Evolutionary conservation across 1,140 invertebrate genomes (phyloP).

Genomic region (Tetramorium simillimum): DNA sequence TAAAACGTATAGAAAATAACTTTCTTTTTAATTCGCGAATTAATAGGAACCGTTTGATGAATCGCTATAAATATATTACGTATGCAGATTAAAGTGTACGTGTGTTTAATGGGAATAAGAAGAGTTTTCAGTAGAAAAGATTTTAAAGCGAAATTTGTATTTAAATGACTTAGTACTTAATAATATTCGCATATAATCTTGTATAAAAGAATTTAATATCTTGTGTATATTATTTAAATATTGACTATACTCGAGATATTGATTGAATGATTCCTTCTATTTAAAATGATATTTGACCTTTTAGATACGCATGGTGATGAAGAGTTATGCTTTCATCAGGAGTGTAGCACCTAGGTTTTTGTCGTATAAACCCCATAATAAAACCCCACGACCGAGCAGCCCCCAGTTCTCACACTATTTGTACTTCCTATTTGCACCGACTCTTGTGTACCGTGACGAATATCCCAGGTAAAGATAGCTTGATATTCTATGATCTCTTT

Average conservation of each 20-base stretch:
- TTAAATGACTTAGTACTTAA: not conserved
- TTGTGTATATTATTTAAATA: not conserved
- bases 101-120: not conserved
- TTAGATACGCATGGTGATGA: conserved; percentile 94
- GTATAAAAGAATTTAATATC: too few relatives aligned
- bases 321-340: conserved; percentile 92
- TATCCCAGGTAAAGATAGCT: conserved; percentile 90
- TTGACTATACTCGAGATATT: not conserved
- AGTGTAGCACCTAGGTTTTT: conserved; percentile 87
- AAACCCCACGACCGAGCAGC: conserved; percentile 76
- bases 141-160: not conserved
- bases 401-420: conserved; percentile 92
- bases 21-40: not conserved
- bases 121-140: not conserved
- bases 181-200: too few relatives aligned
- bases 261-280: not conserved
- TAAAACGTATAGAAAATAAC: not conserved
- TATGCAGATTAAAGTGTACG: not conserved
- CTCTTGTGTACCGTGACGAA: conserved; percentile 93
- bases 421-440: conserved; percentile 96
- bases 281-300: conserved; percentile 69
- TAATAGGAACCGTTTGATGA: not conserved
- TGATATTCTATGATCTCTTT: not conserved
- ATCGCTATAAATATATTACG: not conserved
- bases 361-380: conserved; percentile 78